Evolutionary conservation across 2,888 invertebrate species (phyloP).

Genomic region (Trissolcus brochymenae): DNA sequence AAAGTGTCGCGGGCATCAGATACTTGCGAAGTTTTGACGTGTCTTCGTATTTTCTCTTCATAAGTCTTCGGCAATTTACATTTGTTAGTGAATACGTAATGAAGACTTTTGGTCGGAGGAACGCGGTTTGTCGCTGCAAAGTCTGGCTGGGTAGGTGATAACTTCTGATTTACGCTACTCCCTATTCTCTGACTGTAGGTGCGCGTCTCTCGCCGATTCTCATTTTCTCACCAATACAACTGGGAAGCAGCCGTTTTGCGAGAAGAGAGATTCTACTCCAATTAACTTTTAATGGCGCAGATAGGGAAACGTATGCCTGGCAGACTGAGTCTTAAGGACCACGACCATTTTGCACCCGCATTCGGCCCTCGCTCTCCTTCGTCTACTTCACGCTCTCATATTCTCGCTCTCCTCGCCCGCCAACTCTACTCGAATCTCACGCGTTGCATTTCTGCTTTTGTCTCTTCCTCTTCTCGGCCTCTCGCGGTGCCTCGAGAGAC

Average conservation of each 20-base stretch:
- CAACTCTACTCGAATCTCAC: conserved; percentile 38
- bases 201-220: conserved; percentile 54
- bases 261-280: conserved; percentile 68
- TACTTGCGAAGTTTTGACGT: conserved; percentile 42
- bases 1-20: conserved; percentile 21
- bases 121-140: conserved; percentile 61
- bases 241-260: conserved; percentile 55
- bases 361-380: conserved; percentile 42
- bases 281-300: conserved; percentile 72
- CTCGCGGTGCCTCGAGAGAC: conserved; percentile 60
- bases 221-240: conserved; percentile 60
- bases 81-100: conserved; percentile 70
- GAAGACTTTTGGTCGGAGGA: conserved; percentile 66
- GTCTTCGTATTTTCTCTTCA: conserved; percentile 36
- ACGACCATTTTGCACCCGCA: conserved; percentile 37
- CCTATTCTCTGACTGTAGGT: conserved; percentile 55
- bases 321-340: conserved; percentile 57
- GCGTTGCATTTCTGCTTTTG: conserved; percentile 55
- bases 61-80: conserved; percentile 67
- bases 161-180: conserved; percentile 70
- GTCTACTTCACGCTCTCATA: conserved; percentile 42
- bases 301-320: conserved; percentile 71
- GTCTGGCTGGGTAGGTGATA: conserved; percentile 69
- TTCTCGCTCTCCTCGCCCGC: conserved; percentile 45
- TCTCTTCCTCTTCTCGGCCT: conserved; percentile 53